These are phyloP conservation scores for Anabacerthia variegaticeps DNA, from an alignment of 2,797 vertebrate genomes.

Conservation along the genomic window DNA sequence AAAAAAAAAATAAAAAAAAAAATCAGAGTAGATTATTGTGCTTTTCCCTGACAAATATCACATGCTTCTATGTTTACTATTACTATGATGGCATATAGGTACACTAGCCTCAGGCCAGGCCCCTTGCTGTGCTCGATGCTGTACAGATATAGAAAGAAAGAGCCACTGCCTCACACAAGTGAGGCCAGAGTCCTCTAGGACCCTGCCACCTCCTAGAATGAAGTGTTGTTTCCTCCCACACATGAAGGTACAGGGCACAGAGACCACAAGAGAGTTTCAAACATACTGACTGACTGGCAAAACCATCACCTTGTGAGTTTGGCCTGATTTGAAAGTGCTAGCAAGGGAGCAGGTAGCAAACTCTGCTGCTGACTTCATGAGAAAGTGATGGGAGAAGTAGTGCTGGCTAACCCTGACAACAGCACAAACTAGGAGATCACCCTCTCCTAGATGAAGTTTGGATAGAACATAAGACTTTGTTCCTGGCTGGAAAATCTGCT, in stretches of 20 bases:
- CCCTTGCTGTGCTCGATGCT: neutral
- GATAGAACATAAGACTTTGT: neutral
- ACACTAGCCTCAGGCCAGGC: neutral
- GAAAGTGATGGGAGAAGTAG: neutral
- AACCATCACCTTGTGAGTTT: neutral
- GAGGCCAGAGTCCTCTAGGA: neutral
- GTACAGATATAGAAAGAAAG: neutral
- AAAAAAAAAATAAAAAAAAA: slow-evolving; percentile 35
- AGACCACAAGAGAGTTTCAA: neutral
- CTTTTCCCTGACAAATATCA: slow-evolving; percentile 47
- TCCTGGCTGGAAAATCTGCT: neutral
- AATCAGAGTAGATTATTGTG: slow-evolving; percentile 18
- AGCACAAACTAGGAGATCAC: neutral
- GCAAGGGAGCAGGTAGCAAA: neutral
- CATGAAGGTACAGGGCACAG: neutral
- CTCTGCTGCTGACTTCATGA: neutral
- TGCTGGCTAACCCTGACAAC: neutral
- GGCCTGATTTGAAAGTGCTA: neutral
- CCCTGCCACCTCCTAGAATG: neutral
- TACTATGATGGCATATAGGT: neutral
- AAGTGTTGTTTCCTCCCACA: neutral
- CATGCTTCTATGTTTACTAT: neutral
- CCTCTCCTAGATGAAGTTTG: neutral
- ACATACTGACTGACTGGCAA: neutral
- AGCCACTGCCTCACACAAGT: neutral